These are phyloP conservation scores for Callipepla californica DNA, from an alignment of 2,113 vertebrate genomes.

Conservation along the genomic window DNA sequence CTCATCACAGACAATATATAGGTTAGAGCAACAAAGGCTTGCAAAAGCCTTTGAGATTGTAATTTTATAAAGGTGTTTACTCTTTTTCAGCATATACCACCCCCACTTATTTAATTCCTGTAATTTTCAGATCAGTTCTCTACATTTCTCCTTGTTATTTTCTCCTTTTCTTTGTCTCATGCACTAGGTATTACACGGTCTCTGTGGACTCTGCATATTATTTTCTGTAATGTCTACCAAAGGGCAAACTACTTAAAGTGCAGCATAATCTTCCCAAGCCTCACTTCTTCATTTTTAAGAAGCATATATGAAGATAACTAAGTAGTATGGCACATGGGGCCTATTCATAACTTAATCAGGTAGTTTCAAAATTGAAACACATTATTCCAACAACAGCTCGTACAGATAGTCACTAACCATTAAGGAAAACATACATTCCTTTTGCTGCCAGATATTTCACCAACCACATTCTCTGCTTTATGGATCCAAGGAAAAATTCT, in stretches of 20 bases:
- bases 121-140: background rate
- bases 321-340: background rate
- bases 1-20: background rate
- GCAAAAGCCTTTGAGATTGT: background rate
- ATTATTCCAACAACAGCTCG: background rate
- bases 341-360: background rate
- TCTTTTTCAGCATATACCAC: background rate
- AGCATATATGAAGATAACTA: background rate
- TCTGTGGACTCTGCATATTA: background rate
- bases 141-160: background rate
- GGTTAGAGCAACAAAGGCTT: background rate
- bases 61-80: background rate
- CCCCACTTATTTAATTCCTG: background rate
- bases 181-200: background rate
- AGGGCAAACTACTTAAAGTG: conserved; percentile 12
- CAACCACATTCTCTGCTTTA: background rate
- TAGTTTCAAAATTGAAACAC: background rate
- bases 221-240: conserved; percentile 6
- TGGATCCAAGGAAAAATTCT: background rate
- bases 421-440: background rate
- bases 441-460: background rate
- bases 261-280: background rate
- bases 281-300: background rate
- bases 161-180: background rate
- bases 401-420: background rate